phyloP scores from a whole-genome alignment of 2,888 invertebrate species.

The Scaeva pyrastri region DNA sequence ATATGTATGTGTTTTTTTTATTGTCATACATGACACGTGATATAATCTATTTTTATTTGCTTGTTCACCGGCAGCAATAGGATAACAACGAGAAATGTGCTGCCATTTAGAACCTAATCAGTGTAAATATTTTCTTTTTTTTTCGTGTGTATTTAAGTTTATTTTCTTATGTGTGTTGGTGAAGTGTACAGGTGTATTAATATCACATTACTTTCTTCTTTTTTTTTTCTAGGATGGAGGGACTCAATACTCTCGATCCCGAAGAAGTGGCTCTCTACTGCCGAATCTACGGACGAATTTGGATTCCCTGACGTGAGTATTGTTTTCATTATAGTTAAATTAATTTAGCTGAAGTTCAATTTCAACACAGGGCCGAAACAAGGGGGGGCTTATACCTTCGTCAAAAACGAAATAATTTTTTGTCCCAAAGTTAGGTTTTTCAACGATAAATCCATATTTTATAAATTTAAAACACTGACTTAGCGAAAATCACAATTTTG shows the following conservation, averaged over 20 bases:
- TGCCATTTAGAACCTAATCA: constrained; percentile 58
- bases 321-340: background rate
- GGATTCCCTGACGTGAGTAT: constrained; percentile 84
- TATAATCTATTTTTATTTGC: constrained; percentile 68
- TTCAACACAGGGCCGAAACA: too few species aligned
- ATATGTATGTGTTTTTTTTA: constrained; percentile 33
- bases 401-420: too few species aligned
- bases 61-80: constrained; percentile 7
- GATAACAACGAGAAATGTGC: constrained; percentile 42
- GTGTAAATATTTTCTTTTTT: constrained; percentile 32
- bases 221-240: constrained; percentile 87
- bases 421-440: too few species aligned
- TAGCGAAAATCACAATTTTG: too few species aligned
- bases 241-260: constrained; percentile 89
- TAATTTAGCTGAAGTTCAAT: too few species aligned
- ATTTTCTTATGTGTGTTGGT: background rate
- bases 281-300: constrained; percentile 83
- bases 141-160: constrained; percentile 8
- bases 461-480: too few species aligned
- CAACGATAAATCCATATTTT: too few species aligned
- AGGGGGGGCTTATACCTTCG: too few species aligned
- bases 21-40: constrained; percentile 65
- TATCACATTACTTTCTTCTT: constrained; percentile 15
- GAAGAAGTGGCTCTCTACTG: constrained; percentile 87
- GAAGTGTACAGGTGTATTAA: background rate